A percentile compares a stretch with the other conserved stretches of the same genome.
phyloP scores from a whole-genome alignment of 2,797 vertebrate species.

The Tinamus major region DNA sequence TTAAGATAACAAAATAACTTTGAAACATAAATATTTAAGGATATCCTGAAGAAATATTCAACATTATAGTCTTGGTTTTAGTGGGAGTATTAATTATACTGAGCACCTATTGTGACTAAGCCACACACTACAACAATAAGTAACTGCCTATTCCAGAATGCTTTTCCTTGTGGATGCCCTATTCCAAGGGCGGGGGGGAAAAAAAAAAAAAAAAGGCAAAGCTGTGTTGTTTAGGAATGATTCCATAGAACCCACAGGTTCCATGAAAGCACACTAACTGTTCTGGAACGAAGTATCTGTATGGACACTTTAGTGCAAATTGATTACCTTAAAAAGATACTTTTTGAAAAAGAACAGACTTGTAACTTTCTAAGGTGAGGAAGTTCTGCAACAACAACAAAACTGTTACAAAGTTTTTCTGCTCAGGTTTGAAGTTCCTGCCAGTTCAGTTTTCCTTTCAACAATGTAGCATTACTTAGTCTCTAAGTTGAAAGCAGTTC shows the following conservation, averaged over 20 bases:
- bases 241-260: not conserved
- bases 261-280: not conserved
- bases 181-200: not conserved
- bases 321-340: not conserved
- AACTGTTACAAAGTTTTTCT: not conserved
- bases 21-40: not conserved
- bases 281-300: not conserved
- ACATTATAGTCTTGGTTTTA: not conserved
- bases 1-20: not conserved
- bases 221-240: not conserved
- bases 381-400: not conserved
- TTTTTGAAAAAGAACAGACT: accelerated
- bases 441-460: not conserved
- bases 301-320: not conserved
- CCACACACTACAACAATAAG: too few relatives aligned
- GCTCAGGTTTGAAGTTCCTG: not conserved
- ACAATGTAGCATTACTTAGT: not conserved
- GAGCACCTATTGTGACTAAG: not conserved
- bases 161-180: not conserved
- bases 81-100: not conserved
- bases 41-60: not conserved
- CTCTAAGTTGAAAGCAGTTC: not conserved
- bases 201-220: not conserved
- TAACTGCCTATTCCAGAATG: not conserved
- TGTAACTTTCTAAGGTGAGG: not conserved